Percentiles rank a stretch among this genome's conserved stretches.
phyloP scores from a whole-genome alignment of 1,140 invertebrate genomes.

The Neoseiulus cucumeris region DNA sequence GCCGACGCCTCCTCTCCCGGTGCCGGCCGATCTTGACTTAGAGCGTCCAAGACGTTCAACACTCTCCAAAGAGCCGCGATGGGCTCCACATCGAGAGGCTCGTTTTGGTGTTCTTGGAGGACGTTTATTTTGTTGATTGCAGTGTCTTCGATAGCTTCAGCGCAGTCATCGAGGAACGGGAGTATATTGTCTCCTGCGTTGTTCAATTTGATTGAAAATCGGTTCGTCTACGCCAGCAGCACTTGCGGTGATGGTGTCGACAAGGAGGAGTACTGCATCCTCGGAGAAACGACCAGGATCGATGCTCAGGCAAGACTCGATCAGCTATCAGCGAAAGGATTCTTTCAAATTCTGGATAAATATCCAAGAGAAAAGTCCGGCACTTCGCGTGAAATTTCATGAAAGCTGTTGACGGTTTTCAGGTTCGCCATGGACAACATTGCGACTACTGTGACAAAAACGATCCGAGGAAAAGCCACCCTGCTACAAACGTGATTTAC shows the following conservation, averaged over 20 bases:
- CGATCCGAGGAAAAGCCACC: conserved; percentile 52
- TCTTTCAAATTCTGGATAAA: too few relatives aligned
- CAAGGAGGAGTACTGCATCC: conserved; percentile 19
- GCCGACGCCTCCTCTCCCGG: too few relatives aligned
- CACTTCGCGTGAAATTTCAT: too few relatives aligned
- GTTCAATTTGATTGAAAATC: conserved; percentile 17
- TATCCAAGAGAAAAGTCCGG: not conserved
- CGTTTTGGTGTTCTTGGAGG: too few relatives aligned
- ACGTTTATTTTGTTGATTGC: not conserved
- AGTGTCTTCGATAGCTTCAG: not conserved
- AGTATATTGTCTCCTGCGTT: not conserved
- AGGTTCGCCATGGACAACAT: conserved; percentile 41
- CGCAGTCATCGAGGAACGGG: not conserved
- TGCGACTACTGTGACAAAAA: conserved; percentile 76
- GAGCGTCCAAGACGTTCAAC: too few relatives aligned
- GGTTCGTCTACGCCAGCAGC: conserved; percentile 11
- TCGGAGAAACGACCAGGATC: not conserved
- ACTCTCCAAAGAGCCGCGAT: conserved; percentile 8
- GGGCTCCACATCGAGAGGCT: conserved; percentile 13
- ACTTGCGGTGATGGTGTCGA: conserved; percentile 8
- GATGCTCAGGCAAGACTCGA: not conserved
- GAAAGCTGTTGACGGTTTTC: too few relatives aligned
- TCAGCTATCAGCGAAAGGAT: too few relatives aligned
- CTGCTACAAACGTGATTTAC: conserved; percentile 74
- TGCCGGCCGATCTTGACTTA: too few relatives aligned